Conservation (phyloP, 2,797 vertebrate genomes). For the Sandelia bainsii region DNA sequence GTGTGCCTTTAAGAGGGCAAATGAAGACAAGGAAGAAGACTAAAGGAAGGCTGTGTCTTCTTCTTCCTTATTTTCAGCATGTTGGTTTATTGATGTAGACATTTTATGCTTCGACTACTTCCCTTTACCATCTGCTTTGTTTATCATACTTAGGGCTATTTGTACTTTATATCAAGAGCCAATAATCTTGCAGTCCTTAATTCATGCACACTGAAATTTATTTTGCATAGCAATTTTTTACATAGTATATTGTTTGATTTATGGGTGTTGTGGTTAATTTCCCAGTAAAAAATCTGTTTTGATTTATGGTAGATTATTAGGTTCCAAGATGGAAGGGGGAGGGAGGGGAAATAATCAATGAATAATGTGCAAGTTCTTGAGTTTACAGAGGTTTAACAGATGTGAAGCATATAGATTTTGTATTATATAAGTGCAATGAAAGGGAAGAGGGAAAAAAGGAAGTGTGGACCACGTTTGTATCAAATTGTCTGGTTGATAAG, state of each 20-base stretch:
- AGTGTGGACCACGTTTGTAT: conserved; percentile 2
- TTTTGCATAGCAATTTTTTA: neutral
- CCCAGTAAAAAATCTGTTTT: conserved; percentile 7
- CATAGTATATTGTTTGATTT: conserved; percentile 21
- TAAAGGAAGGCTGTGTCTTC: conserved; percentile 13
- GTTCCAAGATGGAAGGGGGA: neutral
- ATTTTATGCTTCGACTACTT: conserved; percentile 47
- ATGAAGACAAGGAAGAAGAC: conserved; percentile 11
- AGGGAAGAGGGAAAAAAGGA: conserved; percentile 11
- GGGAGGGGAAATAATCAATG: conserved; percentile 11
- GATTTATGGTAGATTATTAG: conserved; percentile 17
- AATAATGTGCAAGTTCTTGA: conserved; percentile 24
- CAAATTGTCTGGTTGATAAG: conserved; percentile 25
- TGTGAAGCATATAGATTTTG: conserved; percentile 12
- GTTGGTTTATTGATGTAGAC: conserved; percentile 64
- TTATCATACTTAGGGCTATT: conserved; percentile 37
- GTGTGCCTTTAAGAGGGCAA: conserved; percentile 11
- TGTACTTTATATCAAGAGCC: conserved; percentile 20
- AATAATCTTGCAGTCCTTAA: neutral
- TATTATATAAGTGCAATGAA: conserved; percentile 18
- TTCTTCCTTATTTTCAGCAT: conserved; percentile 41
- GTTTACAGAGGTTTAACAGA: conserved; percentile 5
- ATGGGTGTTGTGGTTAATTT: conserved; percentile 11
- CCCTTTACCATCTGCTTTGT: conserved; percentile 36
- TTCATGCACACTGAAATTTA: neutral